phyloP scores from a whole-genome alignment of 2,797 vertebrate genomes.

The Meriones psammophilus region DNA sequence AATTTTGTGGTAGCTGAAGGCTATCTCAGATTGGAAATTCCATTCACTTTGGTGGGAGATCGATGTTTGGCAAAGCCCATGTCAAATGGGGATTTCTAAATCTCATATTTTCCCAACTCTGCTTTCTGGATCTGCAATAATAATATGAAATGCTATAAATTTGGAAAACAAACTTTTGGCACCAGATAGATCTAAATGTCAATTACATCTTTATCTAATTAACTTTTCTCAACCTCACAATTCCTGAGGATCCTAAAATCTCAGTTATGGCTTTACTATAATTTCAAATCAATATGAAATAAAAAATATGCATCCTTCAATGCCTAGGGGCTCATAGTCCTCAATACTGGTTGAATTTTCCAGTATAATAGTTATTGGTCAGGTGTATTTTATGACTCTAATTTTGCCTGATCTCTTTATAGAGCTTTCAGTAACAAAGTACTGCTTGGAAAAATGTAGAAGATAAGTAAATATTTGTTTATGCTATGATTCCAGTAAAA shows the following conservation, averaged over 20 bases:
- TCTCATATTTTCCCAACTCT: not conserved
- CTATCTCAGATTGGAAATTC: not conserved
- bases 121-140: not conserved
- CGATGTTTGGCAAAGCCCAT: not conserved
- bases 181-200: not conserved
- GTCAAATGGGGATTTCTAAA: not conserved
- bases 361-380: not conserved
- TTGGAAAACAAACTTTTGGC: slow-evolving; percentile 12
- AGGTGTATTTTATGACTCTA: not conserved
- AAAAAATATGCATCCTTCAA: not conserved
- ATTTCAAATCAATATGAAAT: slow-evolving; percentile 35
- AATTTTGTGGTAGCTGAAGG: not conserved
- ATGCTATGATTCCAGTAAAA: slow-evolving; percentile 5
- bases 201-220: not conserved
- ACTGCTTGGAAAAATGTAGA: not conserved
- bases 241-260: not conserved
- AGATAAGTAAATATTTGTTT: slow-evolving; percentile 30
- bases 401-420: slow-evolving; percentile 1
- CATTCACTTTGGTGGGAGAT: not conserved
- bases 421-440: slow-evolving; percentile 8
- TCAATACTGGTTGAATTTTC: not conserved
- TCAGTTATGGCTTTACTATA: slow-evolving; percentile 1
- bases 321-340: not conserved
- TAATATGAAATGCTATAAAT: not conserved
- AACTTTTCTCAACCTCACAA: not conserved